Base-by-base conservation (phyloP, 2,888 invertebrate genomes). In the Tetrapedia diversipes region DNA sequence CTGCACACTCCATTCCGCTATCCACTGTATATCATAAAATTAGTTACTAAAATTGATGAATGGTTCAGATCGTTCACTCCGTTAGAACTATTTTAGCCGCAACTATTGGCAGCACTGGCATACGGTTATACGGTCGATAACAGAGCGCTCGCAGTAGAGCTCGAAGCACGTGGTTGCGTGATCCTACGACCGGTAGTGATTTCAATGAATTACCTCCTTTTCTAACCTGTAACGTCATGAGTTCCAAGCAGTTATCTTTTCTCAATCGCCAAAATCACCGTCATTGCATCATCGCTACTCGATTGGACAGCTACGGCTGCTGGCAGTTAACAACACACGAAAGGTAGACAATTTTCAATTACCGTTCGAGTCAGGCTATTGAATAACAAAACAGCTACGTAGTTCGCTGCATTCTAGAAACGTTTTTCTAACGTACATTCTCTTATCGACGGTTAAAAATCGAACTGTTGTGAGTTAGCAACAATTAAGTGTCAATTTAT, bases 161-260 rank as follows among this genome's bases (percentile, higher is more conserved):
- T n/a, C 19, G 14, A 16, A 63, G 14, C 63, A 53, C 63, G 63
- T 64, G 10, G n/a, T n/a, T n/a, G n/a, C n/a, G n/a, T n/a, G n/a
- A n/a, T n/a, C n/a, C n/a, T n/a, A n/a, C n/a, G n/a, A n/a, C n/a
- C n/a, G n/a, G n/a, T n/a, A 4, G n/a, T 16, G 3, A 7, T 41
- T 2, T 41, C n/a, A 41, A 41, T 2, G 2, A 16, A 2, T 41
- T 16, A 19, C 19, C 34, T 2, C 11, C 4, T 34, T 53, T 16
- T 2, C 11, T 10, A n/a, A 11, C 2, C 2, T n/a, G 2, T 14
- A n/a, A 34, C 24, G 10, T 37, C 11, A 49, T 49, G 37, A 4
- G 11, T 11, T n/a, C n/a, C 0, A 14, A 4, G n/a, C 22, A 37
- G 34, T 24, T 37, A 10, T 37, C 10, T 41, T 41, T 14, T 16